These are phyloP conservation scores for Drosophila barbarae DNA, from an alignment of 2,888 invertebrate species.

Conservation along the genomic window DNA sequence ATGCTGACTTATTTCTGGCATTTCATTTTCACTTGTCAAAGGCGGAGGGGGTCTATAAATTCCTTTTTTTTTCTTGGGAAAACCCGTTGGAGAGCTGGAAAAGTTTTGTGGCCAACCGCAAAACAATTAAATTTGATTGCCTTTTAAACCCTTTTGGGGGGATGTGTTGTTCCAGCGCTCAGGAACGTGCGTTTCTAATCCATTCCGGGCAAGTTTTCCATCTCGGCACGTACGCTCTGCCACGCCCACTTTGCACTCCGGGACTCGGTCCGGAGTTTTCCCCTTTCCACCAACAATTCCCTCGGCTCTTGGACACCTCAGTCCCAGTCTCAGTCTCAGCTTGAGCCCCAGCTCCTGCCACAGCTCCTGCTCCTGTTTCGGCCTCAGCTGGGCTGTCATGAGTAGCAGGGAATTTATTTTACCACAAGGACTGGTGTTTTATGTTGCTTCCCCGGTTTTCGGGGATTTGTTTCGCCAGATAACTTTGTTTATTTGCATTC, in stretches of 20 bases:
- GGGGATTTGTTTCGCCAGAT: constrained; percentile 51
- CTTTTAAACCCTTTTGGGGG: constrained; percentile 58
- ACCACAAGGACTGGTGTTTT: constrained; percentile 61
- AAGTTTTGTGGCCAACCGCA: constrained; percentile 56
- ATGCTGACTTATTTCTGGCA: constrained; percentile 30
- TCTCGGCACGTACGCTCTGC: constrained; percentile 62
- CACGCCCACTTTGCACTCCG: constrained; percentile 16
- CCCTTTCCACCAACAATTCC: constrained; percentile 15
- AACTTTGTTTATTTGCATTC: constrained; percentile 55
- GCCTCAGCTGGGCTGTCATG: constrained; percentile 56
- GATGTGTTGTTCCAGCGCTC: not conserved
- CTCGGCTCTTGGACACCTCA: constrained; percentile 33
- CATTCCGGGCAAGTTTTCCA: constrained; percentile 56
- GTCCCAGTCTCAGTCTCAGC: constrained; percentile 19
- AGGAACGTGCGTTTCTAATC: constrained; percentile 54
- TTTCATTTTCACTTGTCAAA: constrained; percentile 21
- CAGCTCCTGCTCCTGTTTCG: constrained; percentile 1
- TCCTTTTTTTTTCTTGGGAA: not conserved
- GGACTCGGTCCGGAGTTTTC: not conserved
- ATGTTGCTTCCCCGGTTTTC: constrained; percentile 37
- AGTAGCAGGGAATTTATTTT: constrained; percentile 69
- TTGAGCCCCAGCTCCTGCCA: not conserved
- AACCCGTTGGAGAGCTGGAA: constrained; percentile 17
- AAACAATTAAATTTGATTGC: constrained; percentile 73
- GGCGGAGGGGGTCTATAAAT: not conserved